Conservation (phyloP, 2,888 invertebrate species). For the Lasioglossum leucozonium region DNA sequence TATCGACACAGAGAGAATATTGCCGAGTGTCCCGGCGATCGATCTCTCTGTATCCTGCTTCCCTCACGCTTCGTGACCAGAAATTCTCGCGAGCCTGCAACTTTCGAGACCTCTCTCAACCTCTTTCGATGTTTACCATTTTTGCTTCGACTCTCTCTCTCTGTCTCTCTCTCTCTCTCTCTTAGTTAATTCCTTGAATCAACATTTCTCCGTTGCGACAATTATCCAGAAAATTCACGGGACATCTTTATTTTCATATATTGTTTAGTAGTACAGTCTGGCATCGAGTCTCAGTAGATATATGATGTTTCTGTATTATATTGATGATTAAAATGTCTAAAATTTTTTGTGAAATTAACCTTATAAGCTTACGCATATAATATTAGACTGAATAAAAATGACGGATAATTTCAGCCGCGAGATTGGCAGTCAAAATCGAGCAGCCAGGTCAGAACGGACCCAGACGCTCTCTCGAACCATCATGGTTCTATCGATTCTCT, state of each 20-base stretch:
- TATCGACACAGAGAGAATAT: constrained; percentile 46
- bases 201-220: not conserved
- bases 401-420: not conserved
- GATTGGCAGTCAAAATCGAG: not conserved
- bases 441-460: not conserved
- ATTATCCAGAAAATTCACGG: not conserved
- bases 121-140: not conserved
- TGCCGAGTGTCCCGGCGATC: constrained; percentile 43
- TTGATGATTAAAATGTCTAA: no score
- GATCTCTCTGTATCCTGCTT: constrained; percentile 52
- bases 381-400: not conserved
- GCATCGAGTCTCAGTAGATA: no score
- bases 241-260: not conserved
- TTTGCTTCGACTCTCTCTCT: not conserved
- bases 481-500: not conserved
- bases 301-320: no score
- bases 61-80: constrained; percentile 47
- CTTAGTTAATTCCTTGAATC: not conserved
- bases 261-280: no score
- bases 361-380: not conserved
- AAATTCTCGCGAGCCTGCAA: not conserved
- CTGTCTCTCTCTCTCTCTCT: no score
- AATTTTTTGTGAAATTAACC: no score
- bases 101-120: not conserved
- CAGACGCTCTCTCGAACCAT: not conserved